Evolutionary conservation across 2,888 invertebrate species (phyloP).

Genomic region (Coenonympha arcania): DNA sequence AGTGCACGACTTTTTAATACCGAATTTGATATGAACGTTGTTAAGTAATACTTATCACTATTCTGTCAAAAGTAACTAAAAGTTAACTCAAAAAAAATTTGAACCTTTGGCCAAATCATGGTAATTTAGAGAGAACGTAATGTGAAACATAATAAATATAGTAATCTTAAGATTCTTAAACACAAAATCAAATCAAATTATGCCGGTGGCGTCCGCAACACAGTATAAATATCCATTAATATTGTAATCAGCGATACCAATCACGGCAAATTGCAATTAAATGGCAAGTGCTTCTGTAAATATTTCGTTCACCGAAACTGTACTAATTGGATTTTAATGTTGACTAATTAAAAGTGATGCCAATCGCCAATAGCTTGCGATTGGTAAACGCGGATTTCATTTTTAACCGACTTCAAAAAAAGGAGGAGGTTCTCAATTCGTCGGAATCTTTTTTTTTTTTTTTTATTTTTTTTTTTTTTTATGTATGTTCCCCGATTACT

Average conservation of each 20-base stretch:
- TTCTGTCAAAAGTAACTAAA: too few species aligned
- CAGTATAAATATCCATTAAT: conserved; percentile 7
- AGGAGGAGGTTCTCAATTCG: too few species aligned
- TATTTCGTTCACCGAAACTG: conserved; percentile 4
- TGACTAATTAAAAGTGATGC: conserved; percentile 4
- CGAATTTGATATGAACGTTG: too few species aligned
- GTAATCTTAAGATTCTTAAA: not conserved
- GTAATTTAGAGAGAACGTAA: not conserved
- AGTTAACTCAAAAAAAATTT: too few species aligned
- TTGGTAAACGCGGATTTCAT: not conserved
- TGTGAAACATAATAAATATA: not conserved
- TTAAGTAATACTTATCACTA: too few species aligned
- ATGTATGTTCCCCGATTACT: too few species aligned
- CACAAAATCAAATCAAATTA: not conserved
- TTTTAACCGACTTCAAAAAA: too few species aligned
- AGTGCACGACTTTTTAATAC: too few species aligned
- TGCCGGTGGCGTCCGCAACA: not conserved
- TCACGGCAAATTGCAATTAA: conserved; percentile 4
- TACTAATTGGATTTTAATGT: conserved; percentile 12
- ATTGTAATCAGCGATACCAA: conserved; percentile 5
- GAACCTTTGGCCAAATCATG: too few species aligned
- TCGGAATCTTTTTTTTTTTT: too few species aligned
- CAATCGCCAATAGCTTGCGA: not conserved
- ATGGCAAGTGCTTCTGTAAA: conserved; percentile 5
- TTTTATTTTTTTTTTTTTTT: too few species aligned